Base-by-base conservation (phyloP, 2,113 vertebrate genomes). In the Amphiprion ocellaris region DNA sequence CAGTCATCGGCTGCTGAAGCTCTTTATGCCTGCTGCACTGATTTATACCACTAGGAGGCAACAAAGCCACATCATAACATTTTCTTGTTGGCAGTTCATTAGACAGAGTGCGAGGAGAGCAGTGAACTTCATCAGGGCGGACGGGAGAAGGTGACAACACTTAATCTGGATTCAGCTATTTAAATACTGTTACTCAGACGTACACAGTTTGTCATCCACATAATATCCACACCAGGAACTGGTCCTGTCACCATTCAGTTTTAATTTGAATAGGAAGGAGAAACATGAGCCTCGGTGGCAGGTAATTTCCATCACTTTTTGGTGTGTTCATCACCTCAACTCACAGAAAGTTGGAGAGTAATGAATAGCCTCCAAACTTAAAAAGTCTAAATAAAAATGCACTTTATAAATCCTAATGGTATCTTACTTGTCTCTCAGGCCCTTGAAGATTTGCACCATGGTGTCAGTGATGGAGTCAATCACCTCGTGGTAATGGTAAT, bases 381-480 rank as follows among this genome's bases (percentile, higher is more conserved):
- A 21, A 0, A 23, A 23, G 52, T 69, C 24, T 4, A 53, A 69
- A 54, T 1, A 46, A 12, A 41, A 53, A 74, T 3, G 12, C 11
- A 4, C 41, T 9, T 7, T 15, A 15, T 44, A 15, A 44, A 44
- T 15, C 41, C 14, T 23, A 21, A 15, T 19, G 7, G 19, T 0
- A 33, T 37, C 88, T 95, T 94, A 99, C 98, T 96, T 97, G 95
- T 98, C 96, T 93, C 97, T 94, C 81, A 99, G 95, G 44, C 98
- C 98, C 92, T 98, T 99, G 93, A 99, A 99, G 94, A 99, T 99
- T 85, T 98, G 97, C 68, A 99, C 98, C 96, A 99, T 95, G 72
- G 97, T 98, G 84, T 98, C 96, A 28, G 97, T 97, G 94, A 99
- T 99, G 79, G 97, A 97, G 90, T 98, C 96, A 10, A 99, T 93